Evolutionary conservation across 2,113 vertebrate genomes (phyloP), one percentile per base, ranked within the genome.

Genomic region (Phalacrocorax aristotelis): DNA sequence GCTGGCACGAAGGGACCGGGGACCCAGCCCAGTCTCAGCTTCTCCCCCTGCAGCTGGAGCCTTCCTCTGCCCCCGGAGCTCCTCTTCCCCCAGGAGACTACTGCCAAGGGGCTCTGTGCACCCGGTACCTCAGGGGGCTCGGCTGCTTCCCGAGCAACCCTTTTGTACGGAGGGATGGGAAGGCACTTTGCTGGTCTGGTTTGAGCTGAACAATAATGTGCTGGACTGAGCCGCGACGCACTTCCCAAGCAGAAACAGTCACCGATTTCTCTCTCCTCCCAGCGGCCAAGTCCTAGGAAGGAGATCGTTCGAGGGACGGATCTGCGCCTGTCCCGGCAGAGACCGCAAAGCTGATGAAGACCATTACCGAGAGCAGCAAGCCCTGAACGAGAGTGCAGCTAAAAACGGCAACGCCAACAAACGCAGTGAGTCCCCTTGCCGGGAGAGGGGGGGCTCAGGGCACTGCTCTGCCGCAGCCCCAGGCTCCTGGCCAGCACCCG

Each of bases 321-420:
- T 99, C 97, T 99, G 99, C 3, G 99, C 99, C 30, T 99, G 99
- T 87, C 99, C 99, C 0, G 99, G 99, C 72, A 98, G 99, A 36
- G 99, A 99, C 95, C 98, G 99, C 7, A 99, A 99, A 90, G 99
- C 99, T 0, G 99, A 99, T 0, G 99, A 99, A 85, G 99, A 99
- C 88, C 99, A 99, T 95, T 99, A 98, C 97, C 98, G 99, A 9
- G 99, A 99, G 96, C 99, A 99, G 84, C 99, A 99, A 87, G 99
- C 99, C 10, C 96, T 99, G 90, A 99, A 98, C 2, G 99, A 99
- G 48, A 99, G 84, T 0, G 97, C 99, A 3, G 95, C 98, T 13
- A 99, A 99, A 96, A 99, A 98, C 2, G 98, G 98, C 75, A 98
- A 97, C 1, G 97, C 97, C 96, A 98, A 98, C 98, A 99, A 99